These are phyloP conservation scores for Myripristis jacobus DNA, from an alignment of 2,797 vertebrate genomes.

Conservation along the genomic window DNA sequence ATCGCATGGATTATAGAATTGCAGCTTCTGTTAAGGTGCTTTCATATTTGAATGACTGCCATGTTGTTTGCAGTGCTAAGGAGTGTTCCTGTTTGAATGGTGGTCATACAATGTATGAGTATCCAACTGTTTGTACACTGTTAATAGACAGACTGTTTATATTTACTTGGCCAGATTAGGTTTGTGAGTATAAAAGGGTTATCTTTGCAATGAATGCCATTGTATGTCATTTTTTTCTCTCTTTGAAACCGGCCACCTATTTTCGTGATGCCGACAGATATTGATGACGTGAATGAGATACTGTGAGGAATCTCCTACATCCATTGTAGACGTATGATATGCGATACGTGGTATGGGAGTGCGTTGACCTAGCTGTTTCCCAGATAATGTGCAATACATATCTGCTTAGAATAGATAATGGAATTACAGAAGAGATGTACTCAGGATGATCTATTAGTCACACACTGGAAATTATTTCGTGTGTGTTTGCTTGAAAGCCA, in stretches of 20 bases:
- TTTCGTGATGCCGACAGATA: too few species aligned
- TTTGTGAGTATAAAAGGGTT: background rate
- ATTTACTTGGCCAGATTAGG: slow-evolving; percentile 18
- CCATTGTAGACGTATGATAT: too few species aligned
- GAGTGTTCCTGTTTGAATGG: background rate
- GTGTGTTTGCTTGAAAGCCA: slow-evolving; percentile 10
- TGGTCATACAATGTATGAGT: slow-evolving; percentile 14
- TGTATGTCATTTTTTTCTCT: too few species aligned
- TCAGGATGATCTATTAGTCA: slow-evolving; percentile 8
- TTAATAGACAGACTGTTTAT: slow-evolving; percentile 1
- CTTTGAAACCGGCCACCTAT: too few species aligned
- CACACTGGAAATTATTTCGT: slow-evolving; percentile 18
- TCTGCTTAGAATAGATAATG: background rate
- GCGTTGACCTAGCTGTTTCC: background rate
- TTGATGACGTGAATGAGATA: too few species aligned
- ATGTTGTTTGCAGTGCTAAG: slow-evolving; percentile 10
- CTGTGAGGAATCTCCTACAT: too few species aligned
- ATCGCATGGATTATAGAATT: slow-evolving; percentile 21
- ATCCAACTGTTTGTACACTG: slow-evolving; percentile 19
- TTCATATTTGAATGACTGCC: slow-evolving; percentile 4
- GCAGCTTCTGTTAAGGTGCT: background rate
- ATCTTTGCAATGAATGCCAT: too few species aligned
- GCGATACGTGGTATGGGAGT: background rate
- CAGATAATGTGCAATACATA: background rate
- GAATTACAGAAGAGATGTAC: background rate